A percentile compares a stretch with the other conserved stretches of the same genome.
Conservation (phyloP, 2,797 vertebrate genomes). For the Furcifer pardalis region DNA sequence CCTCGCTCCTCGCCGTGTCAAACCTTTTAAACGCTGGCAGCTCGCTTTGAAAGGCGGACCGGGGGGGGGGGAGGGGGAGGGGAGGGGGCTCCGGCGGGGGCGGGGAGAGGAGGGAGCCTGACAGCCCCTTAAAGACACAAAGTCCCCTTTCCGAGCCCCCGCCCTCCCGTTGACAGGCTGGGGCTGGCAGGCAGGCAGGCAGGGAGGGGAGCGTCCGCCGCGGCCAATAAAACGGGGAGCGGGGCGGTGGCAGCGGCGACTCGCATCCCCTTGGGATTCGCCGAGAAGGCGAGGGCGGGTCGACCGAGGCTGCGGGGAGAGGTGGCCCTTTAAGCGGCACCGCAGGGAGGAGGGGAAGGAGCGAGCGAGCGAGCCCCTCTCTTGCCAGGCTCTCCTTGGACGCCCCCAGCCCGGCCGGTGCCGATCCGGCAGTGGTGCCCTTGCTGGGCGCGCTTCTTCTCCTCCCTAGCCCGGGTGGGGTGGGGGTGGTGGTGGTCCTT, state of each 20-base stretch:
- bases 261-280: background rate
- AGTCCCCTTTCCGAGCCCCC: background rate
- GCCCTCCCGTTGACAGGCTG: background rate
- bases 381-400: too few species aligned
- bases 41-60: constrained; percentile 22
- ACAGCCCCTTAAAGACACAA: constrained; percentile 45
- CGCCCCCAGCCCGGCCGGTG: too few species aligned
- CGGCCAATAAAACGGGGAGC: background rate
- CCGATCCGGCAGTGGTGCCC: too few species aligned
- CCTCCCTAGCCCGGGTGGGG: too few species aligned
- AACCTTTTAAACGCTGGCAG: constrained; percentile 39
- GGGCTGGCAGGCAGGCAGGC: background rate
- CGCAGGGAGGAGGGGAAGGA: background rate
- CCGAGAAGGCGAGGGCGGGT: background rate
- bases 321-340: background rate
- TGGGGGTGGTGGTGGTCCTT: too few species aligned
- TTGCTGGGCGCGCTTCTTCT: background rate
- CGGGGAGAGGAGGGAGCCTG: constrained; percentile 38
- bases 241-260: background rate
- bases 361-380: background rate
- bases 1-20: constrained; percentile 18
- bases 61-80: constrained; percentile 35
- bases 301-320: background rate
- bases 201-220: background rate
- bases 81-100: constrained; percentile 44